Base-by-base conservation (phyloP, 1,140 invertebrate genomes). In the Aplysia californica region DNA sequence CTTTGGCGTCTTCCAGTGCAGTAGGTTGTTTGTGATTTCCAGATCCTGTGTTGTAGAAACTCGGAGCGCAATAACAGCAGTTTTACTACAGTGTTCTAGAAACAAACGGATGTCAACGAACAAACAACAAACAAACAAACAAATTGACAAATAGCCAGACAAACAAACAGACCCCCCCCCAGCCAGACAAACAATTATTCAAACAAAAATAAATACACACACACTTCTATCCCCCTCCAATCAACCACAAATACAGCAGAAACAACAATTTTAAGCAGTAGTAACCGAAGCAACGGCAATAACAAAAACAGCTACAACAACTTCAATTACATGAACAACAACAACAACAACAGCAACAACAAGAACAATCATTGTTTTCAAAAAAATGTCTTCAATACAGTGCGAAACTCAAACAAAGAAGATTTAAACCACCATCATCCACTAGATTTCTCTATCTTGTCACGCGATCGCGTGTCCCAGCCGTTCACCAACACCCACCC, bases 81-180 rank as follows among this genome's bases (percentile, higher is more conserved):
- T n/a, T n/a, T n/a, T n/a, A n/a, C n/a, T n/a, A n/a, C n/a, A n/a
- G n/a, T n/a, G n/a, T n/a, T n/a, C n/a, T n/a, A n/a, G n/a, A n/a
- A n/a, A n/a, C n/a, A n/a, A n/a, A n/a, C n/a, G n/a, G n/a, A n/a
- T 50, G 10, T 50, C 44, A 10, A 59, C 58, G 31, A 23, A 59
- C 58, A 59, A 21, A 59, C 58, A 59, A 59, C 58, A 59, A 21
- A 59, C 58, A 59, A 10, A 59, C 58, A 15, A 23, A 59, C 58
- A 59, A 10, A 59, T 29, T 23, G 6, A 59, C 58, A 59, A 10
- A 59, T 29, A 23, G 6, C 21, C 58, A 59, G 6, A 59, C 58
- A 59, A 5, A 59, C 58, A 59, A 10, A 59, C 58, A 59, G 6
- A 59, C 58, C 21, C 31, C 6, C 58, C 21, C 23, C 21, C 58